Evolutionary conservation across 2,797 vertebrate species (phyloP).

Genomic region (Pseudochirops cupreus): DNA sequence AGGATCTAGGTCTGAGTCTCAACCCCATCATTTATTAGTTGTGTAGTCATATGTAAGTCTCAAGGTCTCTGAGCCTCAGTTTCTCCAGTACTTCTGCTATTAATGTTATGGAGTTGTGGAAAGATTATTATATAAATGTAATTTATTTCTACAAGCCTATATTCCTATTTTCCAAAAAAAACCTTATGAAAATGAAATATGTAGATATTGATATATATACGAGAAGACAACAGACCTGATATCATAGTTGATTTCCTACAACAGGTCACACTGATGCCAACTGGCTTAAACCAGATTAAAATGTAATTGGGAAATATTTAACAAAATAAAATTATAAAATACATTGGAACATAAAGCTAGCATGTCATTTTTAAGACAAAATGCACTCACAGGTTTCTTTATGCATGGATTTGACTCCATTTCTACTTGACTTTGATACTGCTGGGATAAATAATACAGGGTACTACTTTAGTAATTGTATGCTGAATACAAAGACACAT

Average conservation of each 20-base stretch:
- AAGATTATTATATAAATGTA: not conserved
- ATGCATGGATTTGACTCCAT: not conserved
- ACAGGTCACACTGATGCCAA: not conserved
- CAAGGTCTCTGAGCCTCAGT: not conserved
- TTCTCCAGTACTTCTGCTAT: not conserved
- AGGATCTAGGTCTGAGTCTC: not conserved
- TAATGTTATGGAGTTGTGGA: not conserved
- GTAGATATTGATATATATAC: not conserved
- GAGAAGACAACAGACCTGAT: not conserved
- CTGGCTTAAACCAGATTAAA: not conserved
- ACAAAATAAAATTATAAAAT: not conserved
- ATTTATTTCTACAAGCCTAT: not conserved
- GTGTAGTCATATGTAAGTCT: not conserved
- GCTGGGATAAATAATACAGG: not conserved
- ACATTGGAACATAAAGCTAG: not conserved
- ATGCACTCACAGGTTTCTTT: not conserved
- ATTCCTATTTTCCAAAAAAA: not conserved
- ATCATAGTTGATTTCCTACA: not conserved
- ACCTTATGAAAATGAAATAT: not conserved
- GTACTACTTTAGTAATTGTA: not conserved
- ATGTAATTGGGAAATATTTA: not conserved
- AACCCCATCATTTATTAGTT: not conserved
- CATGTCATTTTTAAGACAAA: not conserved
- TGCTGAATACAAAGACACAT: not conserved
- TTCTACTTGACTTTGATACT: not conserved